Base-by-base conservation (phyloP, 2,797 vertebrate genomes). In the Cirrhinus mrigala region DNA sequence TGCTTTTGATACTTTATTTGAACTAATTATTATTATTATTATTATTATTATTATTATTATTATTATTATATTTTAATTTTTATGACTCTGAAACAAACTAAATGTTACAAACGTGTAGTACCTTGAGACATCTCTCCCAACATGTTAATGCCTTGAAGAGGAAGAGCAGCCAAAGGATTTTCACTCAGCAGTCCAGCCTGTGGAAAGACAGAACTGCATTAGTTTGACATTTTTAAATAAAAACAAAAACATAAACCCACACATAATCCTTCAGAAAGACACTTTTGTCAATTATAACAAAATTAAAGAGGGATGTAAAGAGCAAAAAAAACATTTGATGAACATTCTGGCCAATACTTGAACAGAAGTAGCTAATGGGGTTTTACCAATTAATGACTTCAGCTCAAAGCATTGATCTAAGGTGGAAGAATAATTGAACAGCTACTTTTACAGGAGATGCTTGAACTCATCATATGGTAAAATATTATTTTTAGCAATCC, bases 181-280 rank as follows among this genome's bases (percentile, higher is more conserved):
- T 98, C 98, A 85, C 95, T 96, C 29, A 97, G 93, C 90, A 99
- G 95, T 82, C 97, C 97, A 3, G 96, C 95, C 93, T 98, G 97
- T 92, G 89, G 68, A 75, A 2, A 76, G 4, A 77, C 46, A 37
- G 4, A n/a, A 66, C 44, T 22, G 15, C 12, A 33, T 58, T 80
- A 75, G 7, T 69, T 64, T 2, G 24, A 50, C 15, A 60, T 27
- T 69, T 22, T n/a, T 14, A 84, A 11, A 74, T 27, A 8, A 24
- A 7, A n/a, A n/a, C n/a, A n/a, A 37, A 20, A 64, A 3, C 10
- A 48, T 56, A 86, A 78, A 90, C 40, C 40, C 40, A 44, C 4
- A 62, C 27, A 56, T 15, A 22, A 40, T 24, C 5, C 14, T 33
- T 50, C 6, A 64, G 24, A 52, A 22, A 54, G 18, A 6, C 37